Base-by-base conservation (phyloP, 2,797 vertebrate species). In the Bovichtus diacanthus region DNA sequence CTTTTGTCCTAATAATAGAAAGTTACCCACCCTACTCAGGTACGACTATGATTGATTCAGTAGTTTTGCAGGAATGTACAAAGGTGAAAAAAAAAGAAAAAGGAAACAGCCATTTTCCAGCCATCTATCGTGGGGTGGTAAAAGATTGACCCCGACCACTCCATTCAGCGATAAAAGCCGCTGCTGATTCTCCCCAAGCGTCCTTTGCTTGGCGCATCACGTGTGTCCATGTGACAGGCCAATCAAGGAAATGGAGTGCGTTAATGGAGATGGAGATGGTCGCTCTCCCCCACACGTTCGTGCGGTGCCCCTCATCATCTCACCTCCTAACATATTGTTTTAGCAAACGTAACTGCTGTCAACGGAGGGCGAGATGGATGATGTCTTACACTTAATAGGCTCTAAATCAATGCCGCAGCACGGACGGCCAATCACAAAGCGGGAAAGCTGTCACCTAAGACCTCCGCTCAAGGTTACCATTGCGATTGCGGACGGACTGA, bases 161-260 rank as follows among this genome's bases (percentile, higher is more conserved):
- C 78, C 49, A 67, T 82, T 82, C 69, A 69, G 76, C 39, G 66
- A 75, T 92, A 90, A 93, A 92, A 90, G 87, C 85, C 0, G 36
- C 76, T 16, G 75, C 88, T 78, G 90, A 89, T 88, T 90, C 76
- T 39, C 19, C 59, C 75, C 82, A 79, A 60, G 64, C 76, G 75
- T 65, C 61, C 53, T 84, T 87, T 67, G 68, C 74, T 51, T 46
- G 77, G 77, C n/a, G 41, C 63, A 15, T 90, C 90, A 90, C 79
- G 75, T 89, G 86, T 78, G 72, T 81, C 80, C 61, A 4, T 79
- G 78, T 94, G 93, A 93, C 92, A 88, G 90, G 85, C 88, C 92
- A 93, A 95, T 94, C 93, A 92, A 83, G 88, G 76, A 88, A 95
- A 93, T 94, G 91, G 92, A 95, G 88, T 83, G 79, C 3, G 79